These are phyloP conservation scores for Eugnorisma glareosa DNA, from an alignment of 2,888 invertebrate genomes.

Conservation along the genomic window DNA sequence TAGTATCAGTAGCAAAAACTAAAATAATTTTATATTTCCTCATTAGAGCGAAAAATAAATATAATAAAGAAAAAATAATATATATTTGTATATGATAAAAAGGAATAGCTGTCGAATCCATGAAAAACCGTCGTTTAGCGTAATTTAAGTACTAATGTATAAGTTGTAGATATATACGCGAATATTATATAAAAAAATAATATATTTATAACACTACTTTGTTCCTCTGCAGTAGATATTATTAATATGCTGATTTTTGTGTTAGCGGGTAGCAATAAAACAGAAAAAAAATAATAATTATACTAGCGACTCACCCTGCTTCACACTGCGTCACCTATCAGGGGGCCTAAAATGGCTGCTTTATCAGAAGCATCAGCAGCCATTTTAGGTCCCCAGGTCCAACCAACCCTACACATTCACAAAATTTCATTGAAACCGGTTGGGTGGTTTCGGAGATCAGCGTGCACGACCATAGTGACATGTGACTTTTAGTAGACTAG, in stretches of 20 bases:
- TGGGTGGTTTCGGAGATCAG: too few species aligned
- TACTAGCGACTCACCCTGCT: background rate
- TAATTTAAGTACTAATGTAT: constrained; percentile 40
- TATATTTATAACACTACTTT: constrained; percentile 58
- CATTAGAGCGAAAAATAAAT: constrained; percentile 25
- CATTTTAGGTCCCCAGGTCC: too few species aligned
- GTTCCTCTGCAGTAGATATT: constrained; percentile 66
- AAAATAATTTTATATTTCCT: constrained; percentile 19
- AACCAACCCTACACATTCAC: background rate
- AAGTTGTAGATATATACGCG: constrained; percentile 58
- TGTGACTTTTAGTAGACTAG: too few species aligned
- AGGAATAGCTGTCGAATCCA: constrained; percentile 61
- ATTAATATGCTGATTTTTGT: constrained; percentile 7
- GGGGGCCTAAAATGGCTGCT: too few species aligned
- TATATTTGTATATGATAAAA: constrained; percentile 65
- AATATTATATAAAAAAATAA: constrained; percentile 36
- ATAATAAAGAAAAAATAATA: constrained; percentile 60
- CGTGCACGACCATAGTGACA: too few species aligned
- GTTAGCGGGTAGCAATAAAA: constrained; percentile 11
- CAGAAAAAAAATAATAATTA: background rate
- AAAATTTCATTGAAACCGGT: background rate
- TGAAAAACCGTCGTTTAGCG: constrained; percentile 63
- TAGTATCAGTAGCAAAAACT: background rate
- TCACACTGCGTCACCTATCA: too few species aligned
- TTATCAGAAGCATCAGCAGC: too few species aligned